A percentile compares a stretch with the other conserved stretches of the same genome.
These are phyloP conservation scores for Sebastes cheni DNA, from an alignment of 2,797 vertebrate genomes.

Conservation along the genomic window DNA sequence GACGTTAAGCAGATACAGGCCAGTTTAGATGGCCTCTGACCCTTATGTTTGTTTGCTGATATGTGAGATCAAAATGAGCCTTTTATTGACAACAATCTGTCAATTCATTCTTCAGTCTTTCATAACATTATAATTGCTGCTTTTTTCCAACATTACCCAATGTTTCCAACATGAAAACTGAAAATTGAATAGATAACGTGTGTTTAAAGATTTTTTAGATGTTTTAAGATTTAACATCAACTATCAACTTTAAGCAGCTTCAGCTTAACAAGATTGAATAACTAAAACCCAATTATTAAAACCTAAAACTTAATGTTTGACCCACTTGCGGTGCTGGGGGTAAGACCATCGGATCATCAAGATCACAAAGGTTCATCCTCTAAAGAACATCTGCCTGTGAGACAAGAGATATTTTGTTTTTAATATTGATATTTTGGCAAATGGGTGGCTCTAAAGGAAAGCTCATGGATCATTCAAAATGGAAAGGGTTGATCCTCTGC, in stretches of 20 bases:
- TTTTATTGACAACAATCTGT: neutral
- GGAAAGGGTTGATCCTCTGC: neutral
- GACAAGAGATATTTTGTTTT: neutral
- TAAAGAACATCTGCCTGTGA: neutral
- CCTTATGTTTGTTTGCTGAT: too few relatives aligned
- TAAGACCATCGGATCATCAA: neutral
- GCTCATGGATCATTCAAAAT: neutral
- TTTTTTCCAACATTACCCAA: too few relatives aligned
- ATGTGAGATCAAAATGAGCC: too few relatives aligned
- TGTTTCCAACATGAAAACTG: too few relatives aligned
- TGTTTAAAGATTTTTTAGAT: too few relatives aligned
- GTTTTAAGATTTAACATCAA: neutral
- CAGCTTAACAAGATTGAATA: neutral
- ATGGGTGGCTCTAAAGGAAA: neutral
- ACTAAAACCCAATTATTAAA: neutral
- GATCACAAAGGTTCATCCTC: neutral
- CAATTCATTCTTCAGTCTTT: too few relatives aligned
- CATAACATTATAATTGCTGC: too few relatives aligned
- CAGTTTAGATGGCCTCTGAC: too few relatives aligned
- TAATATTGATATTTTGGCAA: neutral
- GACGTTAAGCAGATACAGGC: neutral
- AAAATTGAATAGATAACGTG: too few relatives aligned
- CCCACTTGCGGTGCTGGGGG: neutral
- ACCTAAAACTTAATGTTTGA: neutral
- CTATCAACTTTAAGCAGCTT: neutral